Conservation (phyloP, 2,888 invertebrate genomes). For the Octonoba sinensis region DNA sequence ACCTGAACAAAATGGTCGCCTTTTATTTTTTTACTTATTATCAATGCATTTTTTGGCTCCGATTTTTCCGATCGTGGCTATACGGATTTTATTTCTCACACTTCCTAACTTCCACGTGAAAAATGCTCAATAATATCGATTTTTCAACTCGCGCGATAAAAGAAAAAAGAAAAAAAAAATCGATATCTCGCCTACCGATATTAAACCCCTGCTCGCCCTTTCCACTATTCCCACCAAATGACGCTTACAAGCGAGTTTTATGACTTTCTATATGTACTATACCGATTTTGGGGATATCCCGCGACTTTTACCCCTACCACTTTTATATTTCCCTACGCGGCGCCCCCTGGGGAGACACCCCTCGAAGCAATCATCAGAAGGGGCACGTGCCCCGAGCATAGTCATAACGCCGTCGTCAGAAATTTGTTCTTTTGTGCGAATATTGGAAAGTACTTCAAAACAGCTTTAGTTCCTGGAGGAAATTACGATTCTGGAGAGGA, state of each 20-base stretch:
- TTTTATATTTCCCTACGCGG: constrained; percentile 47
- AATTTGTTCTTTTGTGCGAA: constrained; percentile 63
- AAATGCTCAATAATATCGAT: constrained; percentile 52
- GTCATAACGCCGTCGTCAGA: constrained; percentile 46
- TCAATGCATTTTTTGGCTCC: no score
- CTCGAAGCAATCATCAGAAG: constrained; percentile 41
- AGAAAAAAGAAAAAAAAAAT: constrained; percentile 29
- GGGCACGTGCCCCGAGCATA: constrained; percentile 38
- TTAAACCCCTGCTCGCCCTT: constrained; percentile 14
- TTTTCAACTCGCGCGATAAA: constrained; percentile 5
- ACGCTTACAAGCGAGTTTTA: constrained; percentile 56
- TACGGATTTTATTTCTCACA: background rate
- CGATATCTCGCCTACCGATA: constrained; percentile 44
- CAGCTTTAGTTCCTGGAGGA: constrained; percentile 58
- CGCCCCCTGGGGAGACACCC: background rate
- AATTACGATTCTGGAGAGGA: constrained; percentile 62
- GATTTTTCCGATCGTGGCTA: no score
- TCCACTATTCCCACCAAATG: constrained; percentile 41
- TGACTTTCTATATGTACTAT: constrained; percentile 58
- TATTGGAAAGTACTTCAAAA: constrained; percentile 64
- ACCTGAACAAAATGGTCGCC: no score
- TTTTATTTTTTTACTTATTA: no score
- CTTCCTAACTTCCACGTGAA: constrained; percentile 13
- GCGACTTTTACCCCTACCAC: constrained; percentile 19
- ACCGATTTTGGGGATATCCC: constrained; percentile 47